A percentile compares a stretch with the other conserved stretches of the same genome.
Evolutionary conservation across 2,888 invertebrate genomes (phyloP).

Genomic region (Orthosia gothica): DNA sequence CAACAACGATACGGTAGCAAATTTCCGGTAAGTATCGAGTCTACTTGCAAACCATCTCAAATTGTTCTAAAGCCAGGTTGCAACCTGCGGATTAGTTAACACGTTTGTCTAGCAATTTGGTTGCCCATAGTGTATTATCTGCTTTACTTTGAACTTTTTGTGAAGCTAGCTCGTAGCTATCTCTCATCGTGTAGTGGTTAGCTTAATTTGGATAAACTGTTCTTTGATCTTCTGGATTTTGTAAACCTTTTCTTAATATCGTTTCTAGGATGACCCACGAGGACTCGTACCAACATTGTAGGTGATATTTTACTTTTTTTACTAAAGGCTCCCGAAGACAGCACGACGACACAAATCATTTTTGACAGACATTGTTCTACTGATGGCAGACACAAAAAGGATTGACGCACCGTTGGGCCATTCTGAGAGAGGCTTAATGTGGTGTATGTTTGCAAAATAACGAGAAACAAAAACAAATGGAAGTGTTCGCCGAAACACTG

Average conservation of each 20-base stretch:
- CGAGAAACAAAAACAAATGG: not conserved
- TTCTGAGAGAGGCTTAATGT: not conserved
- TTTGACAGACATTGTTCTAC: too few species aligned
- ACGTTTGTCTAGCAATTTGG: slow-evolving; percentile 40
- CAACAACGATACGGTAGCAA: not conserved
- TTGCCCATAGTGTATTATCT: slow-evolving; percentile 24
- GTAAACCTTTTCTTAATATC: not conserved
- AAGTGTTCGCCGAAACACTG: not conserved
- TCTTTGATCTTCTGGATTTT: not conserved
- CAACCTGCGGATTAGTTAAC: slow-evolving; percentile 28
- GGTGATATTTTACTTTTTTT: too few species aligned
- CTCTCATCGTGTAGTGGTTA: not conserved
- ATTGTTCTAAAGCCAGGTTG: slow-evolving; percentile 57
- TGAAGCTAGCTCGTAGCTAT: slow-evolving; percentile 3
- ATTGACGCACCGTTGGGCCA: too few species aligned
- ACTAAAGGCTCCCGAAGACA: not conserved
- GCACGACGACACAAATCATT: not conserved
- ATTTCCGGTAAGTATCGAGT: slow-evolving; percentile 16
- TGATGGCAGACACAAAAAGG: too few species aligned
- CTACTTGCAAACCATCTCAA: slow-evolving; percentile 28
- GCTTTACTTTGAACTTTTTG: slow-evolving; percentile 12
- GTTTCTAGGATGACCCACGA: not conserved
- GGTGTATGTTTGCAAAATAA: not conserved
- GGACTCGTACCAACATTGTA: too few species aligned
- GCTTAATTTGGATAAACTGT: not conserved